These are phyloP conservation scores for Silurus meridionalis DNA, from an alignment of 2,113 vertebrate species.

Conservation along the genomic window DNA sequence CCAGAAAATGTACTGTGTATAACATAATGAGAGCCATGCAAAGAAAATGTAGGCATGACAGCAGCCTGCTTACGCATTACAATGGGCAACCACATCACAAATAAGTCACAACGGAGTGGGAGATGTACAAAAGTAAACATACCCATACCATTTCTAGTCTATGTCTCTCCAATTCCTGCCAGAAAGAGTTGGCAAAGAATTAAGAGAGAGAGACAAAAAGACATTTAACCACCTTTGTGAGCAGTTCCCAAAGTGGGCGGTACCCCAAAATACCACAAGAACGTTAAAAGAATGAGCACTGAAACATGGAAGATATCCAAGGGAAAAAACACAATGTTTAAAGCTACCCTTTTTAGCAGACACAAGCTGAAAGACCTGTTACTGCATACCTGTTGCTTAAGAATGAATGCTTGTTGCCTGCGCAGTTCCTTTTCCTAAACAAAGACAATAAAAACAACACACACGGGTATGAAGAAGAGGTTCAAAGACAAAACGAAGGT, in stretches of 20 bases:
- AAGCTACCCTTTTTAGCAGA: slow-evolving; percentile 3
- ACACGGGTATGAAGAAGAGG: background rate
- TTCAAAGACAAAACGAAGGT: background rate
- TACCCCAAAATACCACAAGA: slow-evolving; percentile 20
- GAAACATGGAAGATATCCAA: slow-evolving; percentile 9
- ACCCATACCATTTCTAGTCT: slow-evolving; percentile 99
- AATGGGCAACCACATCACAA: slow-evolving; percentile 90
- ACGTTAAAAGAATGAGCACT: background rate
- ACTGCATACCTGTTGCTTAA: slow-evolving; percentile 91
- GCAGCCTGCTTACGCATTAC: slow-evolving; percentile 85
- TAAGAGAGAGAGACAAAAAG: slow-evolving; percentile 89
- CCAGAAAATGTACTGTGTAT: slow-evolving; percentile 84
- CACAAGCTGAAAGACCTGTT: background rate
- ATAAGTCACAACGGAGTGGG: slow-evolving; percentile 92
- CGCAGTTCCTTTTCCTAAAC: slow-evolving; percentile 91
- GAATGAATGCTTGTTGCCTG: slow-evolving; percentile 86
- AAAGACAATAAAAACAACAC: slow-evolving; percentile 48
- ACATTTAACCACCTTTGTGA: slow-evolving; percentile 79
- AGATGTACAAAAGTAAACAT: slow-evolving; percentile 97
- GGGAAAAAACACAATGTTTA: slow-evolving; percentile 16
- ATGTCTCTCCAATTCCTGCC: slow-evolving; percentile 99
- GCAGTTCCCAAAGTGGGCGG: slow-evolving; percentile 62
- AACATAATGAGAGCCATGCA: slow-evolving; percentile 93
- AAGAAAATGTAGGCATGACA: slow-evolving; percentile 82
- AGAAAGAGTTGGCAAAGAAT: slow-evolving; percentile 96